These are phyloP conservation scores for Epirrhoe alternata DNA, from an alignment of 2,888 invertebrate species.

Conservation along the genomic window DNA sequence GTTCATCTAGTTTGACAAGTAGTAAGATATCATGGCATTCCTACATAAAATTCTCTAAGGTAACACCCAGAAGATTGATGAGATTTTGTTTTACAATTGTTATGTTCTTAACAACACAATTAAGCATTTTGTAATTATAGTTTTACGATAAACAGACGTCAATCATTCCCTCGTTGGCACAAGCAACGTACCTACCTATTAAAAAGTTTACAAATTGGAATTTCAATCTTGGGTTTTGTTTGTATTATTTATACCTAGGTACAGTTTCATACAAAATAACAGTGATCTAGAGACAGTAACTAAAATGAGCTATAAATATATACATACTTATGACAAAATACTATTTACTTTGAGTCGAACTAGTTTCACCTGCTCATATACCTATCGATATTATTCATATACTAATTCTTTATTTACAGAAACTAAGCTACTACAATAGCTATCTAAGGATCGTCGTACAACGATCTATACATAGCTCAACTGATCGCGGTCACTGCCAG, in stretches of 20 bases:
- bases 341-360: too few species aligned
- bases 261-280: neutral
- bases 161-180: slow-evolving; percentile 28
- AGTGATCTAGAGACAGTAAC: too few species aligned
- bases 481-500: too few species aligned
- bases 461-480: too few species aligned
- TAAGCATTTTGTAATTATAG: slow-evolving; percentile 33
- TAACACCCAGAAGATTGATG: slow-evolving; percentile 36
- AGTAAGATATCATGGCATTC: neutral
- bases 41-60: slow-evolving; percentile 8
- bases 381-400: too few species aligned
- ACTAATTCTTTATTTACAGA: too few species aligned
- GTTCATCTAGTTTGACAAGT: neutral
- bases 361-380: too few species aligned
- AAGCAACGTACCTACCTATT: neutral
- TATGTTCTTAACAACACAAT: slow-evolving; percentile 32
- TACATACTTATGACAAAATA: too few species aligned
- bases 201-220: neutral
- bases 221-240: neutral
- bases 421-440: too few species aligned
- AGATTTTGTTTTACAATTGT: slow-evolving; percentile 23
- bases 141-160: slow-evolving; percentile 26
- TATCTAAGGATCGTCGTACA: too few species aligned
- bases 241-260: too few species aligned
- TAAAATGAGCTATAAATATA: too few species aligned